Percentiles rank a stretch among this genome's conserved stretches.
phyloP scores from a whole-genome alignment of 2,888 invertebrate species.

The Hypercompe scribonia region DNA sequence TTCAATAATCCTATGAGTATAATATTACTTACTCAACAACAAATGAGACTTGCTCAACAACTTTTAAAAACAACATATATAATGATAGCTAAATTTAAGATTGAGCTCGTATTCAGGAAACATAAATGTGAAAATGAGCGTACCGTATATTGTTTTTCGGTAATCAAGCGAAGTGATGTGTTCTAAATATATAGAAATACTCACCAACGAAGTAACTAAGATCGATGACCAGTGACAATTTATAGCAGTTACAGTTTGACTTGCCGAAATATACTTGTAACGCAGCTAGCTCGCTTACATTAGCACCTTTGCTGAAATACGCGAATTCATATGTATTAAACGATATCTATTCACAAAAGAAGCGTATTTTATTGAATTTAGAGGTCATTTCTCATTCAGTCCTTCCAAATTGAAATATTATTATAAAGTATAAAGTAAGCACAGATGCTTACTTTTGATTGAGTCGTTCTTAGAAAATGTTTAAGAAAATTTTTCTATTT shows the following conservation, averaged over 20 bases:
- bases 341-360: not conserved
- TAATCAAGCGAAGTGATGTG: too few relatives aligned
- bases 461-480: not conserved
- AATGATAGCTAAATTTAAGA: too few relatives aligned
- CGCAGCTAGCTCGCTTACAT: conserved; percentile 61
- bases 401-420: conserved; percentile 3
- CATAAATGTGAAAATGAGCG: too few relatives aligned
- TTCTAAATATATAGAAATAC: too few relatives aligned
- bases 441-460: not conserved
- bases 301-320: conserved; percentile 55
- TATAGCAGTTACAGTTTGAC: conserved; percentile 75
- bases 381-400: not conserved
- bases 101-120: too few relatives aligned
- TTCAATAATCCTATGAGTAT: too few relatives aligned
- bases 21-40: too few relatives aligned
- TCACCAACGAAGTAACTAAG: conserved; percentile 73
- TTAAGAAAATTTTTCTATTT: not conserved
- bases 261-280: conserved; percentile 72
- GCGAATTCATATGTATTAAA: conserved; percentile 7
- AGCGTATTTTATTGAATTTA: conserved; percentile 2
- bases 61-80: too few relatives aligned
- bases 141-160: too few relatives aligned
- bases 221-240: conserved; percentile 68
- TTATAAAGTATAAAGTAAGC: too few relatives aligned
- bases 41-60: too few relatives aligned